These are phyloP conservation scores for Thymelicus sylvestris DNA, from an alignment of 2,888 invertebrate genomes.

Conservation along the genomic window DNA sequence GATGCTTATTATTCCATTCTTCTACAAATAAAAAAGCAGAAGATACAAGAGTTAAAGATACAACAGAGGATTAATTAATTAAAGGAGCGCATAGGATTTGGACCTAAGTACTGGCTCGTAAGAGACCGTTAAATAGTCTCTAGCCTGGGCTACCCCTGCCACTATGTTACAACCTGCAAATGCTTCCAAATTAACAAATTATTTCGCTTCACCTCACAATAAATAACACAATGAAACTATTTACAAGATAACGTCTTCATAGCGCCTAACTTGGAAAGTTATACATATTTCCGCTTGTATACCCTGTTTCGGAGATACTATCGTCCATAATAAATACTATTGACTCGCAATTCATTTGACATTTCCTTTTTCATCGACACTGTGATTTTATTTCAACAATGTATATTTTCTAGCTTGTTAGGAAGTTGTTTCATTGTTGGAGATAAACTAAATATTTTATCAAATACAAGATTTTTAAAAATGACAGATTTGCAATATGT, in stretches of 20 bases:
- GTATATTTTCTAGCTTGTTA: conserved; percentile 22
- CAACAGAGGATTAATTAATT: no score
- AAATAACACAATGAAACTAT: conserved; percentile 7
- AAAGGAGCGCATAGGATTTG: no score
- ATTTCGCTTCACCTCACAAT: neutral
- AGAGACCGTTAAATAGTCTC: no score
- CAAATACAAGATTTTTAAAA: no score
- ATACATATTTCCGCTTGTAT: conserved; percentile 7
- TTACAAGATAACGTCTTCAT: conserved; percentile 16
- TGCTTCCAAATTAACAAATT: conserved; percentile 6
- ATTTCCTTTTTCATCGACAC: conserved; percentile 44
- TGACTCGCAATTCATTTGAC: conserved; percentile 40
- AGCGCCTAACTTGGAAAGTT: conserved; percentile 7
- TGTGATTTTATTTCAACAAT: conserved; percentile 37
- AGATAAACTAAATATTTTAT: neutral
- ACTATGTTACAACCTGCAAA: neutral
- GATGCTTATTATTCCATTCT: no score
- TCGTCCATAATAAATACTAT: conserved; percentile 44
- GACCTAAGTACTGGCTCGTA: no score
- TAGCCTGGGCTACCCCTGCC: no score
- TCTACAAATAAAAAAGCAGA: no score
- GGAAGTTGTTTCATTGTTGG: conserved; percentile 4
- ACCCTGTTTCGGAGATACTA: conserved; percentile 37
- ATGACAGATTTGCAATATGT: no score
- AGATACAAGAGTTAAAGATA: no score